phyloP scores from a whole-genome alignment of 1,140 invertebrate species.

The Oncopodura yosiiana region DNA sequence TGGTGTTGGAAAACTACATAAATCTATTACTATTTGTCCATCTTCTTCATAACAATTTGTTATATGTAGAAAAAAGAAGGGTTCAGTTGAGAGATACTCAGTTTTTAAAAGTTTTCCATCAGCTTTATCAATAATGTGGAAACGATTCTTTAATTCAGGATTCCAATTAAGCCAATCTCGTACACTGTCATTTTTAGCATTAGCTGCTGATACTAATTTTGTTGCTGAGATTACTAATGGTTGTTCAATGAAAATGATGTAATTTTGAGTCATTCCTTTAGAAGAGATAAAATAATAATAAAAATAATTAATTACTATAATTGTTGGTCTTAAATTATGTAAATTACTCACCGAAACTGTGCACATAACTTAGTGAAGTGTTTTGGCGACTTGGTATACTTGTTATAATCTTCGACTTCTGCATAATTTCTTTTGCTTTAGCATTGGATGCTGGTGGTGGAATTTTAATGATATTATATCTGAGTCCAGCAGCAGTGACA shows the following conservation, averaged over 20 bases:
- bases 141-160: conserved; percentile 18
- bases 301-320: no score
- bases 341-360: conserved; percentile 48
- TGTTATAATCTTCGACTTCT: conserved; percentile 36
- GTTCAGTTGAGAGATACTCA: conserved; percentile 17
- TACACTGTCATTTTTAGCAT: conserved; percentile 2
- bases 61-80: conserved; percentile 29
- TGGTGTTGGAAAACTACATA: conserved; percentile 13
- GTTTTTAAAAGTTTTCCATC: conserved; percentile 21
- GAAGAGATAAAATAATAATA: not conserved
- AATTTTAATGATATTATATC: conserved; percentile 37
- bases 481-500: conserved; percentile 31
- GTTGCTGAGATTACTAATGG: conserved; percentile 35
- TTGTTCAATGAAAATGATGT: not conserved
- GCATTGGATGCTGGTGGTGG: conserved; percentile 6
- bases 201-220: conserved; percentile 6
- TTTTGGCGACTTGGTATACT: conserved; percentile 39
- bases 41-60: conserved; percentile 31
- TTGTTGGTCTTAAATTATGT: no score
- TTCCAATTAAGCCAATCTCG: conserved; percentile 13
- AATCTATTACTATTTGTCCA: conserved; percentile 20
- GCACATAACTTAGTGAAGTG: conserved; percentile 41
- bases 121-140: conserved; percentile 20
- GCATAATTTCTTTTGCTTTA: conserved; percentile 31
- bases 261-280: not conserved